Conservation (phyloP, 2,888 invertebrate species). For the Biston stratarius region DNA sequence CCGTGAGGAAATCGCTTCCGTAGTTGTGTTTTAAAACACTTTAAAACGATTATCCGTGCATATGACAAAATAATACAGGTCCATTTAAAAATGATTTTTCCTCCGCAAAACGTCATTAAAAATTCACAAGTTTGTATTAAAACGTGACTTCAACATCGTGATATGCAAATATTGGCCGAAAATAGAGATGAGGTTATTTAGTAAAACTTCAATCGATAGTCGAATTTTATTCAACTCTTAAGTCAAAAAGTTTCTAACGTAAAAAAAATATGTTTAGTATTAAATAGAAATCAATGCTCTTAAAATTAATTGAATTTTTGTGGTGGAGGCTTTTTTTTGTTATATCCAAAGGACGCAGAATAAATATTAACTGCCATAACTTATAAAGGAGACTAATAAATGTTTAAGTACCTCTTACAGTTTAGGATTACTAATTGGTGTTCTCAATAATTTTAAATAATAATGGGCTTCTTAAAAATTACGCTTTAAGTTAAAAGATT, state of each 20-base stretch:
- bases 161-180: conserved; percentile 53
- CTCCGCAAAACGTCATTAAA: conserved; percentile 40
- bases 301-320: no score
- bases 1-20: neutral
- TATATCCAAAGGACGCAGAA: no score
- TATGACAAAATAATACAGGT: conserved; percentile 11
- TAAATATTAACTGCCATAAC: no score
- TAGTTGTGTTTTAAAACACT: neutral
- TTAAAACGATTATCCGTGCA: conserved; percentile 5
- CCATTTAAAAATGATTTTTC: conserved; percentile 19
- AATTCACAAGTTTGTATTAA: conserved; percentile 53
- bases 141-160: conserved; percentile 50
- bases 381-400: no score
- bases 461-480: no score
- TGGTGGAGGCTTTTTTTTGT: no score
- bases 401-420: no score
- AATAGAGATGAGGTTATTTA: neutral
- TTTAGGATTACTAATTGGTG: no score
- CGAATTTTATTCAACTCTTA: neutral
- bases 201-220: neutral
- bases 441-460: no score
- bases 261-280: no score
- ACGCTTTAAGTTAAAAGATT: no score
- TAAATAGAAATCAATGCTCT: neutral
- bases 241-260: neutral